These are phyloP conservation scores for Malthinus flaveolus DNA, from an alignment of 2,888 invertebrate genomes.

Conservation along the genomic window DNA sequence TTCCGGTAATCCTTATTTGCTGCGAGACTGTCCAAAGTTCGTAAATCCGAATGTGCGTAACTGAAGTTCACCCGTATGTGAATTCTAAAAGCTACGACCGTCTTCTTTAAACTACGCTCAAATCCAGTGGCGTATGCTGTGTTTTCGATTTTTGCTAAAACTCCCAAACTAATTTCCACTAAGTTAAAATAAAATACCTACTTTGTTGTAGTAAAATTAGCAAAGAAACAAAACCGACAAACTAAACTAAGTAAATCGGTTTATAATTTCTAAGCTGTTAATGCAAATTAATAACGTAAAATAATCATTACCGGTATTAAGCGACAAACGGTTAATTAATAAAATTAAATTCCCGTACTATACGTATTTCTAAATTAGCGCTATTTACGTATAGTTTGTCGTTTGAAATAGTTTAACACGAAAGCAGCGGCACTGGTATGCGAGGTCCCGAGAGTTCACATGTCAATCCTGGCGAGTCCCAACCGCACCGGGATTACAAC, in stretches of 20 bases:
- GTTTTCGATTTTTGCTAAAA: neutral
- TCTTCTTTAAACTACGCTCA: slow-evolving; percentile 12
- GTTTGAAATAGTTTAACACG: slow-evolving; percentile 31
- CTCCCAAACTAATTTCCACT: neutral
- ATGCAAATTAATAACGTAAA: neutral
- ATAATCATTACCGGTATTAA: neutral
- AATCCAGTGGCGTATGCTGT: slow-evolving; percentile 16
- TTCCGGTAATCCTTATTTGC: slow-evolving; percentile 28
- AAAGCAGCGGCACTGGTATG: slow-evolving; percentile 33
- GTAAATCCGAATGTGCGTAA: slow-evolving; percentile 28
- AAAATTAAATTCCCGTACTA: neutral
- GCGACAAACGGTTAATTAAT: neutral
- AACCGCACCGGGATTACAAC: slow-evolving; percentile 44
- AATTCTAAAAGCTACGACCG: slow-evolving; percentile 27
- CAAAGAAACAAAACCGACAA: neutral
- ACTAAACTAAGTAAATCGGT: neutral
- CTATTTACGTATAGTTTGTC: slow-evolving; percentile 10
- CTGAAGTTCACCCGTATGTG: slow-evolving; percentile 26
- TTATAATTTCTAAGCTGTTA: neutral
- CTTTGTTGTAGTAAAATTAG: neutral
- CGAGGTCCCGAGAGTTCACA: slow-evolving; percentile 35
- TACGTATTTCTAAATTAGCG: neutral
- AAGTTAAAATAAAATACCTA: too few species aligned
- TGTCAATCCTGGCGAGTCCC: slow-evolving; percentile 36
- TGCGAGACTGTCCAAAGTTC: slow-evolving; percentile 26